Evolutionary conservation across 2,113 vertebrate species (phyloP), one percentile per base, ranked within the genome.

Genomic region (Malurus elegans): DNA sequence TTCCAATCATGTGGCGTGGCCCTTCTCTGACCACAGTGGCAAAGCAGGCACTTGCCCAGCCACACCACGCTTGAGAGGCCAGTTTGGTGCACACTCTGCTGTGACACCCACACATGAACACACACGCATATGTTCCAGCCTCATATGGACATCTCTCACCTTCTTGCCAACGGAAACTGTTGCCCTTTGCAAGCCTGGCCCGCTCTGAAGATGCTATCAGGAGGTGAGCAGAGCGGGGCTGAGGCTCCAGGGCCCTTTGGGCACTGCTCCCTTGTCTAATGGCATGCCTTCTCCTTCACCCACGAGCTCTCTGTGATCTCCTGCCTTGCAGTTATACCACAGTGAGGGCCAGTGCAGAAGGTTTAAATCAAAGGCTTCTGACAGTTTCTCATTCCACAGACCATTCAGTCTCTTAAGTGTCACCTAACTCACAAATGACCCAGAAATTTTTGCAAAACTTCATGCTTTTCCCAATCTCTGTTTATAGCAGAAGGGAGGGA

Each of bases 91-190:
- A 1, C 3, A 0, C 34, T 69, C 32, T 88, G 64, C 88, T 79
- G 3, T 74, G 79, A 47, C 92, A 48, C 90, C 92, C 92, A 96
- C 95, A 32, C 51, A 18, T 1, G 0, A 34, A 9, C 8, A 29
- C 38, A 44, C 34, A 36, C 1, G 4, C 47, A 32, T 6, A 32
- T 6, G 0, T 14, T 79, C 32, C 50, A 66, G 3, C 71, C 82
- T 58, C 31, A 2, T 10, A 19, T 84, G 96, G 95, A 95, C 95
- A 96, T 53, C 51, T 90, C 69, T 93, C 36, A 9, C 90, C 75
- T 88, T 86, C 90, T 83, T 93, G 83, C 73, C 88, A 88, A 6
- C 9, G 88, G 96, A 97, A 97, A 97, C 82, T 4, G 4, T 88
- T 93, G 86, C 92, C 69, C 92, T 97, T 96, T 96, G 53, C 56